phyloP scores from a whole-genome alignment of 1,140 invertebrate genomes.

The Orius insidiosus region DNA sequence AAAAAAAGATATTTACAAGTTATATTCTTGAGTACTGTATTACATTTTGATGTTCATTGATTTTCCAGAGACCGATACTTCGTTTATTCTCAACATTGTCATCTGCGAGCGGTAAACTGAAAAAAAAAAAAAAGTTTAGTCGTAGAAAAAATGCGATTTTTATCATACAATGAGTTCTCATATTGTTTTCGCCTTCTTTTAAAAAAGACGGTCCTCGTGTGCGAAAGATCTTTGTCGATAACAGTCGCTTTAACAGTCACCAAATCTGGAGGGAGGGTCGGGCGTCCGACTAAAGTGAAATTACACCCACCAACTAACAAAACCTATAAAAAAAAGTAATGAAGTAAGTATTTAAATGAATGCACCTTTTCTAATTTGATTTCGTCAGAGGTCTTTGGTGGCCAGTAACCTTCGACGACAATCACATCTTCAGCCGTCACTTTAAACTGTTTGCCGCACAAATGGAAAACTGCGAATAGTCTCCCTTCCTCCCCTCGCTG shows the following conservation, averaged over 20 bases:
- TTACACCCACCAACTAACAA: slow-evolving; percentile 65
- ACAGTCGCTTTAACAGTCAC: slow-evolving; percentile 68
- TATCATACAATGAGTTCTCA: slow-evolving; percentile 19
- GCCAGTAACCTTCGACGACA: slow-evolving; percentile 65
- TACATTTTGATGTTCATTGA: slow-evolving; percentile 5
- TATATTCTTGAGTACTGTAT: not conserved
- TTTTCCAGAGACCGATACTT: slow-evolving; percentile 3
- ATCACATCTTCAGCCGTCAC: slow-evolving; percentile 75
- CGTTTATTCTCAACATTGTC: slow-evolving; percentile 13
- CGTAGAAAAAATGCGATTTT: not conserved
- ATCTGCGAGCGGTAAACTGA: slow-evolving; percentile 11
- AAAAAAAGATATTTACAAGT: not conserved
- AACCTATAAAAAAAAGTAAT: slow-evolving; percentile 28
- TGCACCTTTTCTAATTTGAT: slow-evolving; percentile 70
- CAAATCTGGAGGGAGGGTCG: slow-evolving; percentile 54
- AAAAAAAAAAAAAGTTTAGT: not conserved
- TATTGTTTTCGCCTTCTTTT: slow-evolving; percentile 20
- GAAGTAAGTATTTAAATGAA: not conserved
- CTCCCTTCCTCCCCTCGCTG: slow-evolving; percentile 36
- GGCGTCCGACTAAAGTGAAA: slow-evolving; percentile 70
- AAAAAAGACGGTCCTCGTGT: slow-evolving; percentile 43
- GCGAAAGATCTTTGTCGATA: slow-evolving; percentile 74
- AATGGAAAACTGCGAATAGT: slow-evolving; percentile 70
- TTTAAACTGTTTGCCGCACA: slow-evolving; percentile 72
- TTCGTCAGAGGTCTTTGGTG: slow-evolving; percentile 63